These are phyloP conservation scores for Balaeniceps rex DNA, from an alignment of 2,113 vertebrate species.

Conservation along the genomic window DNA sequence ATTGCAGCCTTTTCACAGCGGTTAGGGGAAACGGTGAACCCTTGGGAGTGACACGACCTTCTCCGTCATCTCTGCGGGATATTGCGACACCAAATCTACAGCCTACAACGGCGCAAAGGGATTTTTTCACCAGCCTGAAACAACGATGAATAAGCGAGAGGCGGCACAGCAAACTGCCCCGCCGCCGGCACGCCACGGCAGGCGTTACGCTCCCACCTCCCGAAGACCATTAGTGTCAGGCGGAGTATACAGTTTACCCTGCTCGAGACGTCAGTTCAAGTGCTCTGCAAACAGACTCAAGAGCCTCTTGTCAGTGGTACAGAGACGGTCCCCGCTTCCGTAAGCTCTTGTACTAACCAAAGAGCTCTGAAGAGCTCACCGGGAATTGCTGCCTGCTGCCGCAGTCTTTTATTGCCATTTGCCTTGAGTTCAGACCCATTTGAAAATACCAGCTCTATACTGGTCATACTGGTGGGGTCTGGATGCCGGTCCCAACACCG, in stretches of 20 bases:
- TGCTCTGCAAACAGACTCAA: neutral
- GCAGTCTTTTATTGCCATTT: neutral
- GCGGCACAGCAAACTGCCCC: neutral
- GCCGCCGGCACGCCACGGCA: neutral
- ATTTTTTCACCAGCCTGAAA: neutral
- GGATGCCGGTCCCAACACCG: neutral
- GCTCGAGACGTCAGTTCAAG: neutral
- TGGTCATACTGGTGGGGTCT: neutral
- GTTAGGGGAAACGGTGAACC: neutral
- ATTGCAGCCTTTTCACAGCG: neutral
- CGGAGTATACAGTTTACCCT: neutral
- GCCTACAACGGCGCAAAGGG: accelerated
- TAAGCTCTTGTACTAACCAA: neutral
- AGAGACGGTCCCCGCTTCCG: neutral
- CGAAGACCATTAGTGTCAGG: neutral
- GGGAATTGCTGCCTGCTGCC: neutral
- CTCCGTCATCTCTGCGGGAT: neutral
- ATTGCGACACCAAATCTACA: neutral
- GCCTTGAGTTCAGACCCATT: neutral
- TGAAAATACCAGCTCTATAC: neutral
- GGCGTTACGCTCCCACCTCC: neutral
- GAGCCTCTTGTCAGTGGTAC: neutral
- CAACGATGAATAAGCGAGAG: neutral
- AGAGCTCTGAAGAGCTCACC: neutral
- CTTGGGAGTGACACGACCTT: neutral